phyloP scores from a whole-genome alignment of 2,797 vertebrate genomes.

The Crenichthys baileyi region DNA sequence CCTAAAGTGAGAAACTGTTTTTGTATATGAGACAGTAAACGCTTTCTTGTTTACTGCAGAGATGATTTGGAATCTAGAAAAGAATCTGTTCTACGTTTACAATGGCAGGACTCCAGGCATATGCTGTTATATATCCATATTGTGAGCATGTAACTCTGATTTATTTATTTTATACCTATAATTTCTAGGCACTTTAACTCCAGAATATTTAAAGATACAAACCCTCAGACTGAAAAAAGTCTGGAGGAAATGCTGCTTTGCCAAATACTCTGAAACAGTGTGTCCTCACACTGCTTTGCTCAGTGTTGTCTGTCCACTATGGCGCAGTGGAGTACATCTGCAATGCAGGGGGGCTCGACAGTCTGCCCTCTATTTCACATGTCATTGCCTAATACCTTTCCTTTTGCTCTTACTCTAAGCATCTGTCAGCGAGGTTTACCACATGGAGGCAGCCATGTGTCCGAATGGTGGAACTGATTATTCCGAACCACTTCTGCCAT shows the following conservation, averaged over 20 bases:
- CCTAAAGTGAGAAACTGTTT: neutral
- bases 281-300: constrained; percentile 51
- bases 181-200: neutral
- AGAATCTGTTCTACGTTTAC: neutral
- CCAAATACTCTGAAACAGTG: constrained; percentile 42
- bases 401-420: constrained; percentile 74
- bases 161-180: neutral
- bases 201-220: neutral
- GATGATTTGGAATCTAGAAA: neutral
- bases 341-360: constrained; percentile 73
- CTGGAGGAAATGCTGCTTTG: constrained; percentile 29
- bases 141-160: neutral
- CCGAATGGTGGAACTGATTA: constrained; percentile 59
- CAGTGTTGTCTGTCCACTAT: constrained; percentile 61
- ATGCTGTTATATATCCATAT: neutral
- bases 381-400: constrained; percentile 76
- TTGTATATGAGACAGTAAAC: neutral
- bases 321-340: constrained; percentile 75
- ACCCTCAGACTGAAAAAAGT: constrained; percentile 1
- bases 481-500: constrained; percentile 43
- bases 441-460: constrained; percentile 66
- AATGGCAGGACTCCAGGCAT: neutral
- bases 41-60: neutral
- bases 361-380: constrained; percentile 81
- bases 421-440: constrained; percentile 73